These are phyloP conservation scores for Bucco capensis DNA, from an alignment of 2,113 vertebrate species.

Conservation along the genomic window DNA sequence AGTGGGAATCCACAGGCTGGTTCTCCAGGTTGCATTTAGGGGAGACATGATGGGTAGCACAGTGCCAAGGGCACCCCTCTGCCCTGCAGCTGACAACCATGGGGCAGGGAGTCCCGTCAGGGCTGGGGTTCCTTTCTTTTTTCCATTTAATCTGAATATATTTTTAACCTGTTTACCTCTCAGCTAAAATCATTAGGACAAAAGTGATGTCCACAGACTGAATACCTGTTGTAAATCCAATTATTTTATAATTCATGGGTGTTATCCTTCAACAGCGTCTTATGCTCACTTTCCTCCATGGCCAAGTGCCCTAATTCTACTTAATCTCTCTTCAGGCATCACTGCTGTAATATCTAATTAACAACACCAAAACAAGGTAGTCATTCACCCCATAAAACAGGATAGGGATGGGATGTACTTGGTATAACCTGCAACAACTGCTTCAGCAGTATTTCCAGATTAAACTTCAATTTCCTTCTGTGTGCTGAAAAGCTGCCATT, in stretches of 20 bases:
- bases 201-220: background rate
- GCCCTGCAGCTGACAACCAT: background rate
- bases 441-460: background rate
- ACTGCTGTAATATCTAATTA: background rate
- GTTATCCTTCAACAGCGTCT: slow-evolving; percentile 25
- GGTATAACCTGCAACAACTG: background rate
- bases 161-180: background rate
- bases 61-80: background rate
- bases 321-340: slow-evolving; percentile 43
- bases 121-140: background rate
- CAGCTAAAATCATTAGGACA: background rate
- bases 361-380: slow-evolving; percentile 31
- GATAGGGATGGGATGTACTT: background rate
- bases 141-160: background rate
- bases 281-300: slow-evolving; percentile 27
- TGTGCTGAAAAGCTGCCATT: background rate
- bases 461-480: background rate
- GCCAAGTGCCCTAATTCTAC: background rate
- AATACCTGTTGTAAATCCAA: background rate
- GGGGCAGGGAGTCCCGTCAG: background rate
- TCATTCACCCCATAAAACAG: slow-evolving; percentile 33
- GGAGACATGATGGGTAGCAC: background rate
- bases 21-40: background rate
- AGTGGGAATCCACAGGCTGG: background rate
- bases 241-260: slow-evolving; percentile 30